Percentiles rank a stretch among this genome's conserved stretches.
Evolutionary conservation across 2,113 vertebrate species (phyloP).

Genomic region (Herpetotheres cachinnans): DNA sequence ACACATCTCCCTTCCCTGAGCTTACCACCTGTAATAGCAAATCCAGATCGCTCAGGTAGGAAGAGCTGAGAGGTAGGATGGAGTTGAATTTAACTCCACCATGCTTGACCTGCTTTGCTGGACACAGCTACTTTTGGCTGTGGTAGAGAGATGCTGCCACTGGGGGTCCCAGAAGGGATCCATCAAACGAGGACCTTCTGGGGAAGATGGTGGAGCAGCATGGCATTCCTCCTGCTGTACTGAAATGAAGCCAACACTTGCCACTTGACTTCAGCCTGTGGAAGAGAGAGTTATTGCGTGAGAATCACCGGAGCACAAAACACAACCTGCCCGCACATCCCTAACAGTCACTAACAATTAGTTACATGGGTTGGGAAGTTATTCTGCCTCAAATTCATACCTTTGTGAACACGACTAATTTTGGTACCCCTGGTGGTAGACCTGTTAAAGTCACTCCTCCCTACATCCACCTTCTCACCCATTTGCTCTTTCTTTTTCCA

Average conservation of each 20-base stretch:
- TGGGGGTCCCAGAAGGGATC: background rate
- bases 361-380: background rate
- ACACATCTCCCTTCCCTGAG: background rate
- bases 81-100: background rate
- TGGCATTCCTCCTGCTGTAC: background rate
- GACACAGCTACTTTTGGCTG: background rate
- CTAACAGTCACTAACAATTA: background rate
- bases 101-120: fast-evolving
- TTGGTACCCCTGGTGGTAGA: background rate
- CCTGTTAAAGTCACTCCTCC: background rate
- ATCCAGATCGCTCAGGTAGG: background rate
- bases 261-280: background rate
- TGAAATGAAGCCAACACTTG: background rate
- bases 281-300: background rate
- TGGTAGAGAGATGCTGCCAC: background rate
- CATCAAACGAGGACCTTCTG: background rate
- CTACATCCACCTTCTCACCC: background rate
- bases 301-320: background rate
- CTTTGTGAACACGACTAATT: background rate
- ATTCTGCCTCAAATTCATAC: background rate
- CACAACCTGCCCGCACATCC: background rate
- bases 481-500: background rate
- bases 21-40: background rate
- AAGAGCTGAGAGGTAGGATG: background rate
- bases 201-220: background rate